These are phyloP conservation scores for Junonia oenone DNA, from an alignment of 2,888 invertebrate genomes.

Conservation along the genomic window DNA sequence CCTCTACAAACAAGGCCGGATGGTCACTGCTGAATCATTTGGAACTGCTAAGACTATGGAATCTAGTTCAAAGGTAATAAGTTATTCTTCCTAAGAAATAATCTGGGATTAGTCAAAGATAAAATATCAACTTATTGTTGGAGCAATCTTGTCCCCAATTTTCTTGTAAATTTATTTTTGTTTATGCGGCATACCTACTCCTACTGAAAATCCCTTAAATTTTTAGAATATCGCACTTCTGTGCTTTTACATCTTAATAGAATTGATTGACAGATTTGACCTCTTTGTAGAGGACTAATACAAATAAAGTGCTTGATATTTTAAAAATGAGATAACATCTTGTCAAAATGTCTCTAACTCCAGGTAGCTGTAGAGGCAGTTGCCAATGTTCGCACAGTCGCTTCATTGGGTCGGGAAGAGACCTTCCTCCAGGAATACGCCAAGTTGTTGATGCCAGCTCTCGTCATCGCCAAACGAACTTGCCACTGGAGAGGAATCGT, in stretches of 20 bases:
- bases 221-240: no score
- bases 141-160: no score
- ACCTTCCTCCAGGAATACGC: constrained; percentile 83
- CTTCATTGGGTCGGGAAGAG: constrained; percentile 84
- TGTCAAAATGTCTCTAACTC: constrained; percentile 1
- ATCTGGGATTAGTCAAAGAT: no score
- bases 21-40: constrained; percentile 83
- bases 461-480: constrained; percentile 75
- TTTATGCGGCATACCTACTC: no score
- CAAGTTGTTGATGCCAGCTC: constrained; percentile 79
- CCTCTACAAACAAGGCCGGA: constrained; percentile 83
- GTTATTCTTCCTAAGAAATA: no score
- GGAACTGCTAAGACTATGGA: constrained; percentile 85
- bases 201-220: no score
- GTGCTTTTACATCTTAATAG: no score
- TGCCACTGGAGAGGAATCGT: constrained; percentile 85
- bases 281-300: no score
- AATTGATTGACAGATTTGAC: no score
- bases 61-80: constrained; percentile 86
- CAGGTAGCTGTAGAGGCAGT: constrained; percentile 88
- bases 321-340: neutral
- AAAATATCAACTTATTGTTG: no score
- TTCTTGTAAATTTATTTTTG: no score
- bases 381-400: constrained; percentile 87
- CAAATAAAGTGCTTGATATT: neutral